Conservation (phyloP, 1,140 invertebrate genomes). For the Telenomus remus region DNA sequence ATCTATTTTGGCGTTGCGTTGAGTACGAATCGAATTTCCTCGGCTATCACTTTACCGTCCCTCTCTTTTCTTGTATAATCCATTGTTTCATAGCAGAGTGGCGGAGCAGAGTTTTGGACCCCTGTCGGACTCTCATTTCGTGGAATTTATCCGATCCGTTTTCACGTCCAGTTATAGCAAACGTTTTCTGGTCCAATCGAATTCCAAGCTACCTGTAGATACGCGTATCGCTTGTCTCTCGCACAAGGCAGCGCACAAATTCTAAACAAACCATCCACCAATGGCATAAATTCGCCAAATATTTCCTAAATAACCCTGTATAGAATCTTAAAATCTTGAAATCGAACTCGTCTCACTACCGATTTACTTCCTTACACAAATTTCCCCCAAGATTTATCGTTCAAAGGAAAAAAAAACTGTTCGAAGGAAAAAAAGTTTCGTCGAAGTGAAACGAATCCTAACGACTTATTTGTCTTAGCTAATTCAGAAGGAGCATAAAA, state of each 20-base stretch:
- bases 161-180: constrained; percentile 30
- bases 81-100: constrained; percentile 38
- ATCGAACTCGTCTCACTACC: too few relatives aligned
- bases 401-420: too few relatives aligned
- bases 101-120: constrained; percentile 27
- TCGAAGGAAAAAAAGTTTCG: background rate
- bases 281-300: background rate
- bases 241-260: background rate
- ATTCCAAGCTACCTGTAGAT: constrained; percentile 41
- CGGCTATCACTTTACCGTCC: constrained; percentile 29
- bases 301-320: too few relatives aligned
- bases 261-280: constrained; percentile 21
- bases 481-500: too few relatives aligned
- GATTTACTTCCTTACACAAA: too few relatives aligned
- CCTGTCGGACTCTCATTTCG: constrained; percentile 32
- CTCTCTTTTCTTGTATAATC: constrained; percentile 47
- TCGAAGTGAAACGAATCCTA: background rate
- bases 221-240: constrained; percentile 13
- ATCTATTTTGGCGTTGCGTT: constrained; percentile 16
- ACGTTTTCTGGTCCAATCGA: constrained; percentile 45
- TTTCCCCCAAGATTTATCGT: too few relatives aligned
- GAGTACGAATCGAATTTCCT: constrained; percentile 43
- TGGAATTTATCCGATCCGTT: constrained; percentile 41
- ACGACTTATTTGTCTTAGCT: too few relatives aligned
- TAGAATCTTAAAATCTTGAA: too few relatives aligned